Evolutionary conservation across 2,797 vertebrate genomes (phyloP).

Genomic region (Phrynocephalus vlangalii): DNA sequence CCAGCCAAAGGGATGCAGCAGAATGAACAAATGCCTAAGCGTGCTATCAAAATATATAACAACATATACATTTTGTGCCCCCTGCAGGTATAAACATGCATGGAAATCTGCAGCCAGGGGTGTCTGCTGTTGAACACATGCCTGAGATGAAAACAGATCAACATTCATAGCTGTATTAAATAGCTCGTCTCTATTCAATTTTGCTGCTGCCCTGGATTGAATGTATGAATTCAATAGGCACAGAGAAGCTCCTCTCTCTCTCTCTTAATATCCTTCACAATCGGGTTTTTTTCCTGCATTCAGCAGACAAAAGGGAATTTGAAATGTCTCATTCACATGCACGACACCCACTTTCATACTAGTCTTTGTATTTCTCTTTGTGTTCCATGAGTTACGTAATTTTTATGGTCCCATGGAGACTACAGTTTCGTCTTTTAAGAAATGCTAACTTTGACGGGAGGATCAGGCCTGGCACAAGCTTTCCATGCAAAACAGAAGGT

Average conservation of each 20-base stretch:
- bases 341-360: slow-evolving; percentile 1
- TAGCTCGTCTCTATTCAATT: not conserved
- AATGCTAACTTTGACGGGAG: slow-evolving; percentile 40
- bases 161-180: slow-evolving; percentile 18
- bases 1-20: not conserved
- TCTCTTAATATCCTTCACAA: not conserved
- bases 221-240: slow-evolving; percentile 1
- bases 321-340: slow-evolving; percentile 33
- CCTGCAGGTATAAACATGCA: slow-evolving; percentile 49
- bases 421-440: slow-evolving; percentile 21
- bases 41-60: slow-evolving; percentile 37
- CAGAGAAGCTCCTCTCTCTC: not conserved
- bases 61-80: slow-evolving; percentile 51
- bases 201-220: slow-evolving; percentile 24
- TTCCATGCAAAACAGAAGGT: slow-evolving; percentile 27
- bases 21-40: slow-evolving; percentile 31
- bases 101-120: not conserved
- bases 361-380: slow-evolving; percentile 28
- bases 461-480: slow-evolving; percentile 2
- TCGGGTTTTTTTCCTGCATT: not conserved
- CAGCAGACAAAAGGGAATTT: slow-evolving; percentile 18
- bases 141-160: slow-evolving; percentile 39
- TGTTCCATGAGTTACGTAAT: slow-evolving; percentile 30
- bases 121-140: slow-evolving; percentile 45
- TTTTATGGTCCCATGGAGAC: slow-evolving; percentile 21